phyloP scores from a whole-genome alignment of 64 coral and sea anemone genomes.

The Porites australiensis region DNA sequence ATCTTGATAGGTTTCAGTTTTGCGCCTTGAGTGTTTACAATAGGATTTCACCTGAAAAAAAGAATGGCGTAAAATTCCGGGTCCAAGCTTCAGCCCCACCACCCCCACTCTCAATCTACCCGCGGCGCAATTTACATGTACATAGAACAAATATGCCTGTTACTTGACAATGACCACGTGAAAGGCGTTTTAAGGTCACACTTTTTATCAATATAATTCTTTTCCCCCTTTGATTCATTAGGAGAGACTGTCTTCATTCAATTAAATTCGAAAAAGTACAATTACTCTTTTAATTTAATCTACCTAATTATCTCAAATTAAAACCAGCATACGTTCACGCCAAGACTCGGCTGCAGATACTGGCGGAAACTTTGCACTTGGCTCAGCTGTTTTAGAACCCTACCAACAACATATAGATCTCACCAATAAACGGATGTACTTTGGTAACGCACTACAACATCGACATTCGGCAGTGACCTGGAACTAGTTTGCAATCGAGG shows the following conservation, averaged over 20 bases:
- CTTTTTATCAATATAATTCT: conserved; percentile 20
- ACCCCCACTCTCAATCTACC: neutral
- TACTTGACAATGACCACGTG: neutral
- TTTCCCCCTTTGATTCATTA: neutral
- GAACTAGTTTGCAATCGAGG: too few species aligned
- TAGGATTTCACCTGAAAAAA: too few species aligned
- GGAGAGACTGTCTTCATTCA: neutral
- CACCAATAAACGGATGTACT: too few species aligned
- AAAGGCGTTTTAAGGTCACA: conserved; percentile 17
- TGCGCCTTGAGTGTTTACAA: too few species aligned
- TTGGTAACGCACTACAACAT: too few species aligned
- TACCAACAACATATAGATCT: too few species aligned
- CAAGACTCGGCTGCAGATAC: neutral
- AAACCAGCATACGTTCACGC: neutral
- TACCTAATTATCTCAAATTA: neutral
- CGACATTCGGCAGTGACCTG: too few species aligned
- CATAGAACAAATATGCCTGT: neutral
- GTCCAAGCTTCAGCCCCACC: too few species aligned
- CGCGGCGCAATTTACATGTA: neutral
- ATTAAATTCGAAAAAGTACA: conserved; percentile 12
- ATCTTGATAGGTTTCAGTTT: too few species aligned
- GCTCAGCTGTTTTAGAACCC: neutral
- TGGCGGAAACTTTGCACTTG: neutral
- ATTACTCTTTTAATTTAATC: conserved; percentile 15
- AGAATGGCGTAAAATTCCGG: too few species aligned